Conservation (phyloP, 2,113 vertebrate species). For the Bambusicola thoracicus region DNA sequence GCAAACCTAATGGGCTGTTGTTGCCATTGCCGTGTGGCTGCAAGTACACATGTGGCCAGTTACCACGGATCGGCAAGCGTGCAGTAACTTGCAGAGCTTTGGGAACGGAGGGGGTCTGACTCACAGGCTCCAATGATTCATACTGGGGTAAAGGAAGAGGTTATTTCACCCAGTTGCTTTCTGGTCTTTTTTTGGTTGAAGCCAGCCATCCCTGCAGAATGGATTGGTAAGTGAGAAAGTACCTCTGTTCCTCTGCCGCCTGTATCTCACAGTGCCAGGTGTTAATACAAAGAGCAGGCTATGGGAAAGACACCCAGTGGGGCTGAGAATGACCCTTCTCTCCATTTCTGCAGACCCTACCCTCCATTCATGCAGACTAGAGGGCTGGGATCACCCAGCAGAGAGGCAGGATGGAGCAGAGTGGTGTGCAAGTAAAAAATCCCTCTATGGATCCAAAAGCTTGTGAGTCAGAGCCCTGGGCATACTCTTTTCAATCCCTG, state of each 20-base stretch:
- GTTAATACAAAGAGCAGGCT: not conserved
- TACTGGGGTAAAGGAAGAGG: conserved; percentile 26
- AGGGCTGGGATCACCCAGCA: not conserved
- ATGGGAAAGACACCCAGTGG: not conserved
- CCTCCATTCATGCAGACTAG: not conserved
- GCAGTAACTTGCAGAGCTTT: not conserved
- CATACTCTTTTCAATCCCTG: not conserved
- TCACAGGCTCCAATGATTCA: conserved; percentile 63
- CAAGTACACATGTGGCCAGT: not conserved
- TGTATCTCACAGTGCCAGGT: not conserved
- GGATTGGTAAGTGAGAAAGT: not conserved
- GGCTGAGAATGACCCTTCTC: not conserved
- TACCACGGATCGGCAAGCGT: not conserved
- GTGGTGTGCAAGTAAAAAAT: not conserved
- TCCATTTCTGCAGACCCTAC: not conserved
- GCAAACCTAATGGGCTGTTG: not conserved
- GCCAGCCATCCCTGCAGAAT: not conserved
- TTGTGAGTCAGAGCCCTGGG: conserved; percentile 7
- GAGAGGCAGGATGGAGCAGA: not conserved
- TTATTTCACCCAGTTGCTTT: conserved; percentile 4
- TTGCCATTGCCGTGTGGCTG: not conserved
- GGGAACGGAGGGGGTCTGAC: conserved; percentile 38
- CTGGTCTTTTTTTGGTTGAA: not conserved
- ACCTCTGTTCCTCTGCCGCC: not conserved
- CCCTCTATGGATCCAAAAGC: not conserved